Evolutionary conservation across 2,113 vertebrate species (phyloP).

Genomic region (Nyctibius bracteatus): DNA sequence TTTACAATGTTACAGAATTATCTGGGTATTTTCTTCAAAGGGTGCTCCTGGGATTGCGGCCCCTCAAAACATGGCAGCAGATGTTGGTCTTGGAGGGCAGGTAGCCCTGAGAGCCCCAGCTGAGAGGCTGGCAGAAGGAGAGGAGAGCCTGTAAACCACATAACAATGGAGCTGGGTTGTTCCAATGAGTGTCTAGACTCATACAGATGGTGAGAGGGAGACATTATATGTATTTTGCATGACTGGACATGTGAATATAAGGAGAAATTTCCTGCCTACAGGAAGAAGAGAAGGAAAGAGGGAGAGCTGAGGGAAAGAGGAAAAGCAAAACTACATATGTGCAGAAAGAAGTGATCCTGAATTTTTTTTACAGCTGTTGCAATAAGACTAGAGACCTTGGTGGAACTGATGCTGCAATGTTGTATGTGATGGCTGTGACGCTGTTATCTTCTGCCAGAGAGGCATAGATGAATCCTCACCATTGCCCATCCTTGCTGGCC

Average conservation of each 20-base stretch:
- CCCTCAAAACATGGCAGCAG: background rate
- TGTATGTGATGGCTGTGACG: rapidly evolving
- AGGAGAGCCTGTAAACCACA: background rate
- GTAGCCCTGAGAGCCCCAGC: background rate
- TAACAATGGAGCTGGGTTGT: background rate
- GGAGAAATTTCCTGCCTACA: background rate
- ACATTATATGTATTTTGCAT: background rate
- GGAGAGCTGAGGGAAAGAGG: background rate
- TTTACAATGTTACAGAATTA: background rate
- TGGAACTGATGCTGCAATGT: background rate
- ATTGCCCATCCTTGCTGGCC: background rate
- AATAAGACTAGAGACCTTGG: background rate
- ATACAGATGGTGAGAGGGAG: background rate
- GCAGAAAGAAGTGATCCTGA: background rate
- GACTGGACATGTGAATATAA: background rate
- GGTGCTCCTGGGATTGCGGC: rapidly evolving
- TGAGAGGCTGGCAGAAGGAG: background rate
- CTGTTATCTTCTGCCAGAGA: background rate
- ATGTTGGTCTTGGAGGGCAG: background rate
- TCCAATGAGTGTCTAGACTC: background rate
- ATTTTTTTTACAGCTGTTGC: background rate
- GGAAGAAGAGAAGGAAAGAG: background rate
- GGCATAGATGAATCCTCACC: background rate
- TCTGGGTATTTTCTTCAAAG: background rate
- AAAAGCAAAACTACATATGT: background rate